phyloP scores from a whole-genome alignment of 2,888 invertebrate species.

The Prosopocoilus inquinatus region DNA sequence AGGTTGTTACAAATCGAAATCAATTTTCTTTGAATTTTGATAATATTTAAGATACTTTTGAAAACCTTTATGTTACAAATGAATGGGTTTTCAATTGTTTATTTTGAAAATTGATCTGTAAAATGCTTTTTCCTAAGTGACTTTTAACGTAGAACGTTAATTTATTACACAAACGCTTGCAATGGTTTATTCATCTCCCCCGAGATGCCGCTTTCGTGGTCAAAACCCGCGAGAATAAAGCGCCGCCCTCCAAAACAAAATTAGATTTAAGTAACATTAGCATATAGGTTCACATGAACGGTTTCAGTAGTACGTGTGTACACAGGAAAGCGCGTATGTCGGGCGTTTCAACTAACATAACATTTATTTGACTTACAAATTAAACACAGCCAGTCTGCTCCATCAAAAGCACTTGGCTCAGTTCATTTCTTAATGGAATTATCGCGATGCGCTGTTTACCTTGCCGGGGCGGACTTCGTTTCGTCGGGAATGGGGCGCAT shows the following conservation, averaged over 20 bases:
- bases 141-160: too few relatives aligned
- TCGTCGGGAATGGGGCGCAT: slow-evolving; percentile 15
- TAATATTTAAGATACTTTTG: too few relatives aligned
- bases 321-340: slow-evolving; percentile 14
- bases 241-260: background rate
- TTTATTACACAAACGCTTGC: too few relatives aligned
- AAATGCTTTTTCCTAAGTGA: too few relatives aligned
- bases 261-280: slow-evolving; percentile 30
- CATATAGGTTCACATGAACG: slow-evolving; percentile 38
- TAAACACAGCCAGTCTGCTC: slow-evolving; percentile 24
- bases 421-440: slow-evolving; percentile 52
- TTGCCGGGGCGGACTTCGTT: slow-evolving; percentile 31
- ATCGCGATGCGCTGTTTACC: slow-evolving; percentile 45
- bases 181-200: too few relatives aligned
- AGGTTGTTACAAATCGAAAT: too few relatives aligned
- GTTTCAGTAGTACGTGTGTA: slow-evolving; percentile 19
- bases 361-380: slow-evolving; percentile 48
- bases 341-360: slow-evolving; percentile 31
- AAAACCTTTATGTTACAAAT: too few relatives aligned
- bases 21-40: too few relatives aligned
- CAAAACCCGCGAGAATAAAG: too few relatives aligned
- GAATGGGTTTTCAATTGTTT: too few relatives aligned
- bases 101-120: too few relatives aligned
- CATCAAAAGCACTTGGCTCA: slow-evolving; percentile 44
- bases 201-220: too few relatives aligned